Evolutionary conservation across 1,140 invertebrate genomes (phyloP).

Genomic region (Maniola jurtina): DNA sequence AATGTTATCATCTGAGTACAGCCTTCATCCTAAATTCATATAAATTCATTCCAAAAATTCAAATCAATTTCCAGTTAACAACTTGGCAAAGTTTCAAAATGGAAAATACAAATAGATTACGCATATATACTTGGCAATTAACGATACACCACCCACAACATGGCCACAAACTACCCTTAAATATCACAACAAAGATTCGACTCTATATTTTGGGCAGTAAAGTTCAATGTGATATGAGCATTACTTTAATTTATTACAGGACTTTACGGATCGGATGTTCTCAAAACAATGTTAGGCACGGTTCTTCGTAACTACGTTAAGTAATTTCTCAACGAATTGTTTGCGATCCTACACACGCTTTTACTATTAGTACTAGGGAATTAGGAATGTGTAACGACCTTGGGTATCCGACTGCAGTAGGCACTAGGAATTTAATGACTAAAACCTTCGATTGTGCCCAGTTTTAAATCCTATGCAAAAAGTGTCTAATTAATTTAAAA

Average conservation of each 20-base stretch:
- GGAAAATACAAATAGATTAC: conserved; percentile 33
- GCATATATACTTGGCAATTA: conserved; percentile 28
- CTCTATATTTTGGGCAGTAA: conserved; percentile 10
- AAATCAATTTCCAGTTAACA: conserved; percentile 36
- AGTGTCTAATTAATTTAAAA: too few relatives aligned
- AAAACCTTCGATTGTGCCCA: too few relatives aligned
- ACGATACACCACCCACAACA: conserved; percentile 27
- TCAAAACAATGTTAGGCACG: conserved; percentile 28
- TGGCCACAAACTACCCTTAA: conserved; percentile 21
- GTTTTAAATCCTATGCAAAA: too few relatives aligned
- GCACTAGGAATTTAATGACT: too few relatives aligned
- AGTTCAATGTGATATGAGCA: conserved; percentile 21
- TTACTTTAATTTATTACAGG: not conserved
- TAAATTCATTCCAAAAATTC: conserved; percentile 18
- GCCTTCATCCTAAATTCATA: not conserved
- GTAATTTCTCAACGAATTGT: conserved; percentile 20
- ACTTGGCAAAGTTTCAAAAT: conserved; percentile 29
- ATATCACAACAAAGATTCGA: conserved; percentile 17
- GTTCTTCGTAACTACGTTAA: conserved; percentile 27
- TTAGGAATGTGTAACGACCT: not conserved
- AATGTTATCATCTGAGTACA: too few relatives aligned
- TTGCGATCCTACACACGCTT: conserved; percentile 13
- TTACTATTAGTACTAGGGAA: not conserved
- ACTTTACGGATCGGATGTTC: conserved; percentile 17
- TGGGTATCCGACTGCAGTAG: not conserved